Percentiles rank a stretch among this genome's conserved stretches.
Evolutionary conservation across 2,113 vertebrate species (phyloP).

Genomic region (Circaetus gallicus): DNA sequence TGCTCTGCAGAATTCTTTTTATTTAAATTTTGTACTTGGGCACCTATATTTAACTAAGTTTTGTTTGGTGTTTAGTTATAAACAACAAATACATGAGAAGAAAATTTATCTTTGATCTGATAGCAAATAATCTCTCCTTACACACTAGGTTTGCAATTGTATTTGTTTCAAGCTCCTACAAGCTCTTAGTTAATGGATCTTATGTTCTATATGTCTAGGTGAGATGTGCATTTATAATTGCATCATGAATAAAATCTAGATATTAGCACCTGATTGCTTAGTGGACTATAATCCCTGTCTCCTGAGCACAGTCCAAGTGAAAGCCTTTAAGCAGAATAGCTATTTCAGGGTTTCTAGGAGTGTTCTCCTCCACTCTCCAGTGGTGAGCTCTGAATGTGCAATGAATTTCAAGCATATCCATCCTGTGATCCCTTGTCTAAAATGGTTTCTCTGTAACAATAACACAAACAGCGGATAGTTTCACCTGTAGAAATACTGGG

Average conservation of each 20-base stretch:
- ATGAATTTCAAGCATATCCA: neutral
- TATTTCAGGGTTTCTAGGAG: neutral
- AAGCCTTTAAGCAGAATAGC: neutral
- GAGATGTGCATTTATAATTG: neutral
- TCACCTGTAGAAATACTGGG: neutral
- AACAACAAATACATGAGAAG: neutral
- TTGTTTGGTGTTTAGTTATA: neutral
- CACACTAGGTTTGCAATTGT: neutral
- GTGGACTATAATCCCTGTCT: neutral
- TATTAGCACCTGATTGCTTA: neutral
- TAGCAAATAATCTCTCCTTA: neutral
- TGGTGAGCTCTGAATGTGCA: neutral
- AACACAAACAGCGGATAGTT: neutral
- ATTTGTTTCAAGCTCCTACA: neutral
- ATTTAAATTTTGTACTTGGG: neutral
- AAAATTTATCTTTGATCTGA: neutral
- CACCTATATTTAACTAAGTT: neutral
- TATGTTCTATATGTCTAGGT: neutral
- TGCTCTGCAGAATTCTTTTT: neutral
- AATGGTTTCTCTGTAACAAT: neutral
- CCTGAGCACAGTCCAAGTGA: neutral
- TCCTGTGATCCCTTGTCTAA: neutral
- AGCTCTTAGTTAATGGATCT: neutral
- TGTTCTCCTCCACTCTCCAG: neutral
- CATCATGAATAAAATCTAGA: neutral